Conservation (phyloP, 2,888 invertebrate species). For the Scaptodrosophila latifasciaeformis region DNA sequence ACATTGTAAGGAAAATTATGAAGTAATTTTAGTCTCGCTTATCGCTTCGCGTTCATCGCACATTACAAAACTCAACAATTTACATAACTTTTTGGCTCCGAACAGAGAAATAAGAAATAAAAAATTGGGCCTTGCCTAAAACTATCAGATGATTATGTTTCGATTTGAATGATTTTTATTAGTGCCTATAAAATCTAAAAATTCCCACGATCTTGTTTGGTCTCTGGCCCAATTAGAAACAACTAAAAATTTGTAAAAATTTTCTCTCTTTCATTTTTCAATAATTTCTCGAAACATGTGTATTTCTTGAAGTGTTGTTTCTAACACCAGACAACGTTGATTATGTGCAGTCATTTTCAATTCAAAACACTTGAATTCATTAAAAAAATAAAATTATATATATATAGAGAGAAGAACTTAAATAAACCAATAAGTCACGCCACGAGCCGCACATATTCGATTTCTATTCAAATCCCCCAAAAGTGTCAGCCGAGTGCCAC, state of each 20-base stretch:
- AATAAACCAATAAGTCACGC: slow-evolving; percentile 68
- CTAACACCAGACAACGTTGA: too few species aligned
- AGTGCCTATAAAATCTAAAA: slow-evolving; percentile 46
- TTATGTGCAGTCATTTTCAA: slow-evolving; percentile 52
- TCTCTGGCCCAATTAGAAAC: too few species aligned
- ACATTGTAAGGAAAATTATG: slow-evolving; percentile 59
- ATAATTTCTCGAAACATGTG: too few species aligned
- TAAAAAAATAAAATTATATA: slow-evolving; percentile 44
- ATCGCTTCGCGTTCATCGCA: slow-evolving; percentile 69
- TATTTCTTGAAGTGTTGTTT: too few species aligned
- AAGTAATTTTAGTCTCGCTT: slow-evolving; percentile 60
- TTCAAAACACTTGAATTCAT: slow-evolving; percentile 58
- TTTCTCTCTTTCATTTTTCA: too few species aligned
- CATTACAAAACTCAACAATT: slow-evolving; percentile 66
- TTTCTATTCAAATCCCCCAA: slow-evolving; percentile 58
- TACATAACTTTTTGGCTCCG: slow-evolving; percentile 56
- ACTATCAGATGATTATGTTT: slow-evolving; percentile 37
- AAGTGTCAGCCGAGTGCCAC: slow-evolving; percentile 67
- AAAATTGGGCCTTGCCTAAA: too few species aligned
- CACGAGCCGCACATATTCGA: slow-evolving; percentile 59
- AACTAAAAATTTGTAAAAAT: too few species aligned
- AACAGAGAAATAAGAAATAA: too few species aligned
- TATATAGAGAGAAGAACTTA: slow-evolving; percentile 19
- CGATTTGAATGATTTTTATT: slow-evolving; percentile 47
- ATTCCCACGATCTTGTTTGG: slow-evolving; percentile 45